phyloP scores from a whole-genome alignment of 2,888 invertebrate genomes.

The Oscheius sp. region DNA sequence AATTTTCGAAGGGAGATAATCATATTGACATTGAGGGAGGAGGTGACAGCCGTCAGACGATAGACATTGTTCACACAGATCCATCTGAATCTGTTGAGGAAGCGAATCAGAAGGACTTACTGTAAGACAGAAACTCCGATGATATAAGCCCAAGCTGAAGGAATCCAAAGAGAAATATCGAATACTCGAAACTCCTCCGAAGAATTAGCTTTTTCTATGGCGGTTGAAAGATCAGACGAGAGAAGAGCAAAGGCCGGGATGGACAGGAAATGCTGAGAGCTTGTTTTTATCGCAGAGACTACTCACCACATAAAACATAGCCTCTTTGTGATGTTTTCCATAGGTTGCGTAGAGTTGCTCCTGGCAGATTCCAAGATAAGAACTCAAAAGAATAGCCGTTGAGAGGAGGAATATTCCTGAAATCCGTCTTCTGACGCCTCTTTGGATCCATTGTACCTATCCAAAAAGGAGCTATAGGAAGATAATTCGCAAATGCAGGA shows the following conservation, averaged over 20 bases:
- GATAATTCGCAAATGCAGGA: constrained; percentile 28
- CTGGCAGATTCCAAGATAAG: constrained; percentile 76
- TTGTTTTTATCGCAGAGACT: neutral
- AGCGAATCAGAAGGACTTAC: constrained; percentile 35
- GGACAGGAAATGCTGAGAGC: constrained; percentile 82
- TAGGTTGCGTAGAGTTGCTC: constrained; percentile 74
- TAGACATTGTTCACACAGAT: constrained; percentile 86
- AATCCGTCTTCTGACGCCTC: no score
- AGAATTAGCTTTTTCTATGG: constrained; percentile 79
- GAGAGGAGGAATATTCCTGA: constrained; percentile 77
- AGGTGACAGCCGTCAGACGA: constrained; percentile 83
- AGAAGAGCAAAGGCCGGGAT: constrained; percentile 87
- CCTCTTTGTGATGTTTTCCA: constrained; percentile 78
- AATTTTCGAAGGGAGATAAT: constrained; percentile 95
- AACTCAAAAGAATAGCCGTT: constrained; percentile 87
- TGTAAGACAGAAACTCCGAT: constrained; percentile 47
- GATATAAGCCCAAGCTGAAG: constrained; percentile 77
- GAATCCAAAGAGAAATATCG: constrained; percentile 74
- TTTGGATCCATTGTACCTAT: constrained; percentile 35
- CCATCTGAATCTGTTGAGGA: constrained; percentile 73
- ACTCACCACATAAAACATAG: constrained; percentile 64
- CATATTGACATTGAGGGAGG: constrained; percentile 91
- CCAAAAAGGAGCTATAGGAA: constrained; percentile 49
- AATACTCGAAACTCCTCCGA: constrained; percentile 45
- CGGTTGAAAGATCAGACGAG: constrained; percentile 80